Conservation (phyloP, 2,113 vertebrate genomes). For the Nesospiza acunhae region DNA sequence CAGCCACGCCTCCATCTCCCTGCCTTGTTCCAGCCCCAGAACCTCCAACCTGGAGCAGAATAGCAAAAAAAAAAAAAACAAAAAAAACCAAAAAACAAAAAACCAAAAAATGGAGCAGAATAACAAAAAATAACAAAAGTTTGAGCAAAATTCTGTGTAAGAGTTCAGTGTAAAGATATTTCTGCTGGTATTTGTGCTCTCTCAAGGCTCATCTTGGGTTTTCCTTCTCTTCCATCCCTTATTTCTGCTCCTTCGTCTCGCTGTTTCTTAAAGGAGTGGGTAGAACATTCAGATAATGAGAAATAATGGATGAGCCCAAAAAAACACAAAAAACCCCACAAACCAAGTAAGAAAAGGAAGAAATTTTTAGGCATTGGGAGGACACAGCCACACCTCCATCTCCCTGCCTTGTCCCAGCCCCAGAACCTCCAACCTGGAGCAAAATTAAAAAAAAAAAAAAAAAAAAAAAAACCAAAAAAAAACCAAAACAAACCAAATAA, state of each 20-base stretch:
- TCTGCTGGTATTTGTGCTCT: no score
- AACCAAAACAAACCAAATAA: no score
- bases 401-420: fast-evolving
- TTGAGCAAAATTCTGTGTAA: no score
- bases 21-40: fast-evolving
- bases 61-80: not conserved
- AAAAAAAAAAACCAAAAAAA: no score
- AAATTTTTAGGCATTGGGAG: not conserved
- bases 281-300: not conserved
- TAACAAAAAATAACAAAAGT: no score
- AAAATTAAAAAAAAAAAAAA: no score
- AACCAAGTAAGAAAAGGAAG: not conserved
- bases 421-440: not conserved
- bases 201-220: no score
- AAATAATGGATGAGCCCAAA: not conserved
- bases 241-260: not conserved
- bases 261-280: not conserved
- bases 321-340: not conserved
- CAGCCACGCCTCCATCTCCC: not conserved
- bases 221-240: no score
- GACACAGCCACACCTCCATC: not conserved
- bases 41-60: not conserved
- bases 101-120: no score
- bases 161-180: not conserved
- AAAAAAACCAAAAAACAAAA: no score